Percentiles rank a stretch among this genome's conserved stretches.
These are phyloP conservation scores for Zonitis immaculata DNA, from an alignment of 2,888 invertebrate genomes.

Conservation along the genomic window DNA sequence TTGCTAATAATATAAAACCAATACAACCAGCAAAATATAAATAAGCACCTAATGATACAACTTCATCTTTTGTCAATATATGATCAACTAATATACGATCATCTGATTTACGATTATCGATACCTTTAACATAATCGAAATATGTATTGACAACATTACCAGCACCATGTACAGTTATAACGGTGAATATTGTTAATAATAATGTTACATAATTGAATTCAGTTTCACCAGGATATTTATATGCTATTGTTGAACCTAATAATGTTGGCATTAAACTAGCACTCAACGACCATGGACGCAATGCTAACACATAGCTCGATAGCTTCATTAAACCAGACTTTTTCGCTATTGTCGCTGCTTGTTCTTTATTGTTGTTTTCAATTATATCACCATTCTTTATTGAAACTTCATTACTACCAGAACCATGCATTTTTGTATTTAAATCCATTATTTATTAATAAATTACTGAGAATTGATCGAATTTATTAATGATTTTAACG, in stretches of 20 bases:
- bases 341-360: conserved; percentile 5
- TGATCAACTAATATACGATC: conserved; percentile 94
- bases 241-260: conserved; percentile 83
- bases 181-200: conserved; percentile 77
- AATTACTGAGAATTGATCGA: background rate
- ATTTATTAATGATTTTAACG: background rate
- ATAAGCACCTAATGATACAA: conserved; percentile 77
- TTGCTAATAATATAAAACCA: conserved; percentile 43
- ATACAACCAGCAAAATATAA: conserved; percentile 80
- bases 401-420: background rate
- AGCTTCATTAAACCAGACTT: conserved; percentile 72
- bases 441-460: background rate
- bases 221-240: conserved; percentile 68
- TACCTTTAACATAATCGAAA: conserved; percentile 91
- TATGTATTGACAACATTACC: conserved; percentile 97
- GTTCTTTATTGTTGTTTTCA: background rate
- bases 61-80: conserved; percentile 73
- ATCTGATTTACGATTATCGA: conserved; percentile 89
- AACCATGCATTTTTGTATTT: background rate
- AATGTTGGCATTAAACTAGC: conserved; percentile 88
- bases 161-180: conserved; percentile 90
- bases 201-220: conserved; percentile 77
- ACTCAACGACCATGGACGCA: conserved; percentile 92
- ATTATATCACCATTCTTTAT: conserved; percentile 15
- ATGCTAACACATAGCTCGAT: conserved; percentile 80